These are phyloP conservation scores for Sphyrna mokarran DNA, from an alignment of 2,113 vertebrate genomes.

Conservation along the genomic window DNA sequence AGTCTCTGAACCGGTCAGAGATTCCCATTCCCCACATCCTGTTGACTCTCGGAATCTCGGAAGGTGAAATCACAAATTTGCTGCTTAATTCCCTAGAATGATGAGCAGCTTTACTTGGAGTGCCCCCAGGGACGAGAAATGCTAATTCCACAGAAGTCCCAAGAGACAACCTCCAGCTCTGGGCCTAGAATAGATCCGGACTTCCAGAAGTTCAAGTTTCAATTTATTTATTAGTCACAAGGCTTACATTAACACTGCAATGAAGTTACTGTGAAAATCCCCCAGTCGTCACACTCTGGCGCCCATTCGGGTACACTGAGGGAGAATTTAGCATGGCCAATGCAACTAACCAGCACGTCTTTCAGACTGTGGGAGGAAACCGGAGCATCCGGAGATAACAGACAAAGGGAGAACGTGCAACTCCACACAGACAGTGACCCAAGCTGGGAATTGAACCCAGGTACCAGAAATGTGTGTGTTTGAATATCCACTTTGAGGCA, in stretches of 20 bases:
- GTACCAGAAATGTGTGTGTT: neutral
- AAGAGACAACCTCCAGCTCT: neutral
- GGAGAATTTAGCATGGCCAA: too few relatives aligned
- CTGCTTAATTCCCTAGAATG: neutral
- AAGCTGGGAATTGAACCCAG: too few relatives aligned
- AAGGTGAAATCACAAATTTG: neutral
- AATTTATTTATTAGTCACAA: too few relatives aligned
- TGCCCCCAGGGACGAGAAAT: neutral
- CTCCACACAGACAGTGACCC: too few relatives aligned
- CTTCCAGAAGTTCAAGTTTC: neutral
- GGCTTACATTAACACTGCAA: too few relatives aligned
- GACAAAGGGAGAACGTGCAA: too few relatives aligned
- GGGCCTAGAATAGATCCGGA: neutral
- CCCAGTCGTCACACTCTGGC: too few relatives aligned
- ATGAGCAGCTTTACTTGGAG: neutral
- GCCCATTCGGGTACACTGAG: too few relatives aligned
- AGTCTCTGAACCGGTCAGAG: neutral
- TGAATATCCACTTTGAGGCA: neutral
- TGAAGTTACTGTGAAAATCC: too few relatives aligned
- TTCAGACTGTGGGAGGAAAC: too few relatives aligned
- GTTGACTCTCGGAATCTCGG: neutral
- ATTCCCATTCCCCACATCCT: neutral
- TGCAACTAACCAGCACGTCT: too few relatives aligned
- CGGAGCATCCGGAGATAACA: too few relatives aligned
- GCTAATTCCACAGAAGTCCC: neutral